A percentile compares a stretch with the other conserved stretches of the same genome.
Evolutionary conservation across 2,888 invertebrate species (phyloP).

Genomic region (Parapristionchus giblindavisi): DNA sequence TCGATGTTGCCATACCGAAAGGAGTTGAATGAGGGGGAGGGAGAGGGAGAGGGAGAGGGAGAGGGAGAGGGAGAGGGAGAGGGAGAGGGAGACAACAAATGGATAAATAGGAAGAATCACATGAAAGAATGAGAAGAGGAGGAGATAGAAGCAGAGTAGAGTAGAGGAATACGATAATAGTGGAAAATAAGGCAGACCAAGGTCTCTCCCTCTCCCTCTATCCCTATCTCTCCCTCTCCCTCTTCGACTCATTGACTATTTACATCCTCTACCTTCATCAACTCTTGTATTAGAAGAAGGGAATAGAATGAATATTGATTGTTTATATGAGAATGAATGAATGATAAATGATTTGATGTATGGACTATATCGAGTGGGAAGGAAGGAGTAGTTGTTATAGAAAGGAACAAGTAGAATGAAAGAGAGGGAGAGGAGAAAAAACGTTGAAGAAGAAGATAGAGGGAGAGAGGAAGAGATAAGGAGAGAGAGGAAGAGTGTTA

Average conservation of each 20-base stretch:
- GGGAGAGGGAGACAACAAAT: not conserved
- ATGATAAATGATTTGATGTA: too few species aligned
- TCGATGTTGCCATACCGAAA: not conserved
- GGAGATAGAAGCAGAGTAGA: conserved; percentile 1
- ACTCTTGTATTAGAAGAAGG: too few species aligned
- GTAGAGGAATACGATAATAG: not conserved
- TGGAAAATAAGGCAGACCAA: not conserved
- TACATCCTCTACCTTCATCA: too few species aligned
- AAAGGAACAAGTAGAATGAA: too few species aligned
- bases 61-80: not conserved
- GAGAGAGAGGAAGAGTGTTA: conserved; percentile 6
- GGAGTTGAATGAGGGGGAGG: not conserved
- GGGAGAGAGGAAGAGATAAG: not conserved
- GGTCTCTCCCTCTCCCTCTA: not conserved
- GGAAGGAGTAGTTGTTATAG: too few species aligned
- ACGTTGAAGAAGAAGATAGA: not conserved
- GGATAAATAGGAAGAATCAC: not conserved
- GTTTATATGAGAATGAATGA: too few species aligned
- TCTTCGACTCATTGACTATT: not conserved
- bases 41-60: not conserved
- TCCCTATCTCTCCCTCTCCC: conserved; percentile 8
- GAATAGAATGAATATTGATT: too few species aligned
- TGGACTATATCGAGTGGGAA: too few species aligned
- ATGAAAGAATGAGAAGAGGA: conserved; percentile 11
- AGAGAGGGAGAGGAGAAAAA: too few species aligned